Base-by-base conservation (phyloP, 1,140 invertebrate genomes). In the Trigoniulus corallinus region DNA sequence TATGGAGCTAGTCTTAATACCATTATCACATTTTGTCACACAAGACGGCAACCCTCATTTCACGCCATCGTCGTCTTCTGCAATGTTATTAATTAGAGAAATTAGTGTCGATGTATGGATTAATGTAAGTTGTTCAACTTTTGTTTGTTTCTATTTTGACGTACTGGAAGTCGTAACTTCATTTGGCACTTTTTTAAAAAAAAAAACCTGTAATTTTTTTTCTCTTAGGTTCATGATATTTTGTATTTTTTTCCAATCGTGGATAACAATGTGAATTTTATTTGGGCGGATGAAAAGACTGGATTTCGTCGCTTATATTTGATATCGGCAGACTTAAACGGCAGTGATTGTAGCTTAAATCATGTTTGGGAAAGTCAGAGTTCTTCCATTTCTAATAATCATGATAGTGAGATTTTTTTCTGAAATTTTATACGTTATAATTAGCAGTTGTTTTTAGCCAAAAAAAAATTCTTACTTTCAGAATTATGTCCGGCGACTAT, bases 221-320 rank as follows among this genome's bases (percentile, higher is more conserved):
- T 44, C 47, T 61, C 57, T 25, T 58, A 74, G 72, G 79, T 92
- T 0, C 84, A 92, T 66, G 88, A 94, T 67, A 74, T 92, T 49
- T 67, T 94, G 0, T 74, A 88, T 63, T 91, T 94, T 62, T 70
- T 93, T 29, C 80, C 80, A 40, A 72, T 70, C 37, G 69, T 72
- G 26, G 72, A 74, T 60, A 56, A 71, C 34, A 62, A 70, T 26
- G 67, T 72, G 0, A 64, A 66, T 37, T 94, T 93, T 65, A 75
- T 97, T 40, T 95, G 88, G 88, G 84, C 84, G 0, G 89, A 82
- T 43, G 91, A 96, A 67, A 84, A 89, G 62, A 81, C 81, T 0
- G 88, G 91, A n/a, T 92, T 77, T 61, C 71, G 88, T 42, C 93
- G 96, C 67, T 71, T 97, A 23, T 94, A 94, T 67, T 68, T 86